Evolutionary conservation across 2,888 invertebrate genomes (phyloP), one percentile per base, ranked within the genome.

Genomic region (Eudemis profundana): DNA sequence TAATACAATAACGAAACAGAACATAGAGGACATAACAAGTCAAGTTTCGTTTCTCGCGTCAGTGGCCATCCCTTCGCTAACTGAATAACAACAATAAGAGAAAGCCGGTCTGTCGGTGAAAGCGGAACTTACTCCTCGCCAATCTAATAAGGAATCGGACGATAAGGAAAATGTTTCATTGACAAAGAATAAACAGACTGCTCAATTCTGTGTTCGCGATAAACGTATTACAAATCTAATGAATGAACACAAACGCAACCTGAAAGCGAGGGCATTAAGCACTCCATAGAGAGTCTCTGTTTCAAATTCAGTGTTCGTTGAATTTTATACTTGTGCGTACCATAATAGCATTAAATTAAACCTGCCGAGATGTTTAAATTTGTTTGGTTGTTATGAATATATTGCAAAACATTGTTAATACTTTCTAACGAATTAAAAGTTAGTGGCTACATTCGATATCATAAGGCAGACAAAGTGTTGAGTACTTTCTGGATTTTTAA

Each of bases 121-220:
- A 79, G 75, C 74, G 74, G 76, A 79, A 84, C 83, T 81, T 83
- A 84, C 83, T 86, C 80, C 74, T 76, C 71, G 78, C 78, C 86
- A 88, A 90, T 89, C 85, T 86, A 87, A 89, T 87, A 89, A 89
- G 83, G 79, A 85, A 86, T 85, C 77, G 81, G 79, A 74, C 79
- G 78, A 86, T 86, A 82, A 87, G 87, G 88, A 88, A 89, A 89
- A 87, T 84, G 83, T 86, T 87, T 83, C 84, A 87, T 85, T 85
- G 86, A 82, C 85, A 83, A 85, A 81, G 81, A 85, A 86, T 85
- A 86, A 84, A 87, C 82, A 85, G 77, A 79, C 78, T 79, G 75
- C 78, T 79, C 78, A 75, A 78, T 82, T 83, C 74, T 77, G 76
- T 78, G 75, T 71, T 73, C 69, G 74, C 74, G 76, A 83, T 83